Evolutionary conservation across 1,140 invertebrate species (phyloP), one percentile per base, ranked within the genome.

Genomic region (Sycophaga agraensis): DNA sequence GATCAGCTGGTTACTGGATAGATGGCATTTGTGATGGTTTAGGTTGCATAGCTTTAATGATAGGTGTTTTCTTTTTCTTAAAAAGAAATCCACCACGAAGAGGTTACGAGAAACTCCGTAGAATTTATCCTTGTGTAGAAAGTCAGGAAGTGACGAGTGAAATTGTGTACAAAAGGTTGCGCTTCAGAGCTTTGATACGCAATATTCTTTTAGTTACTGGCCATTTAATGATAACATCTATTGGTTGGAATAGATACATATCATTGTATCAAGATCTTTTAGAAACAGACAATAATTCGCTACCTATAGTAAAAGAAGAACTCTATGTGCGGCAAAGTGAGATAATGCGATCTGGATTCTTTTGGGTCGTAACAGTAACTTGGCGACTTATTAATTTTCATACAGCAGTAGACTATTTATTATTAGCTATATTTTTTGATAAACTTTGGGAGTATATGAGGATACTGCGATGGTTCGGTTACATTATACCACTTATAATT

Each of bases 341-440:
- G 45, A 72, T 82, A 4, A 70, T 85, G 53, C 74, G 83, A 46
- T 88, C 88, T 2, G 82, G 84, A 0, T 84, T 86, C 24, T 92
- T 92, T 67, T 91, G 90, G 78, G 76, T 85, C 6, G 82, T 92
- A 0, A 84, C 89, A 0, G 88, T 86, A 71, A 71, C 89, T 40
- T 94, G 92, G 92, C 84, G 90, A 59, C 75, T 92, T 0, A 82
- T 90, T 1, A 92, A 93, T 72, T 88, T 90, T 0, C 91, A 93
- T 70, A 89, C 89, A 26, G 81, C 91, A 57, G 75, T 91, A 16
- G 90, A 94, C 75, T 84, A 88, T 58, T 71, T 93, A 12, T 82
- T 92, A 6, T 73, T 93, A 24, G 85, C 89, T 22, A 87, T 94
- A 60, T 92, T 92, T 74, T 86, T 91, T 70, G 91, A 93, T 83